Evolutionary conservation across 2,797 vertebrate genomes (phyloP).

Genomic region (Nyctibius grandis): DNA sequence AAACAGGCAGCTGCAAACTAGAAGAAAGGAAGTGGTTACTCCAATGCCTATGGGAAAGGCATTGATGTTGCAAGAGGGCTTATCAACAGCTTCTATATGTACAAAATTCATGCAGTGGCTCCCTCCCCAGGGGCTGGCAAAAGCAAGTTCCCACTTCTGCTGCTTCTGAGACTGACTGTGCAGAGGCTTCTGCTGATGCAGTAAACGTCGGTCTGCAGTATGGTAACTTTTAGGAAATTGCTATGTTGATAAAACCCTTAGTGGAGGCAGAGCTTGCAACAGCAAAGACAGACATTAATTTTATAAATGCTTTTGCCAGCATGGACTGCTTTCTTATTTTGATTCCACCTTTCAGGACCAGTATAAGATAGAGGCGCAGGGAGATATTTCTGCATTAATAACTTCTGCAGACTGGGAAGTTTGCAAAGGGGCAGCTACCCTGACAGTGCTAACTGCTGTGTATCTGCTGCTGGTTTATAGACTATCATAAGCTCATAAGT

Average conservation of each 20-base stretch:
- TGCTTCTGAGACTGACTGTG: conserved; percentile 1
- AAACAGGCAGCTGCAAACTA: conserved; percentile 69
- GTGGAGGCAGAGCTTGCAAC: neutral
- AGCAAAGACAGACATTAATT: neutral
- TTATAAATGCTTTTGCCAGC: neutral
- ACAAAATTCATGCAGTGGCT: conserved; percentile 49
- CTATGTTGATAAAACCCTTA: neutral
- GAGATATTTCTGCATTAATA: neutral
- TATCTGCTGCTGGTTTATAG: neutral
- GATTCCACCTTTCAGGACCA: neutral
- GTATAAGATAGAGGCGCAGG: neutral
- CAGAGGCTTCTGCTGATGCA: neutral
- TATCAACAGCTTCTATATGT: conserved; percentile 59
- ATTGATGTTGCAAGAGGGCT: conserved; percentile 62
- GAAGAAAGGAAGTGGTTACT: conserved; percentile 67
- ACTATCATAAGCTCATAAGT: neutral
- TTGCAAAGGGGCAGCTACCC: neutral
- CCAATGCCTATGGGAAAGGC: conserved; percentile 58
- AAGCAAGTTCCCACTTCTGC: conserved; percentile 37
- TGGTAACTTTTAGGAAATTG: neutral
- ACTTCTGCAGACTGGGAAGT: neutral
- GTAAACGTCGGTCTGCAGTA: neutral
- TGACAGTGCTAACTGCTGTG: neutral
- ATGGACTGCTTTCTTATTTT: neutral
- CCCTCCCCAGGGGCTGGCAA: neutral